These are phyloP conservation scores for Hycleus phaleratus DNA, from an alignment of 1,140 invertebrate genomes.

Conservation along the genomic window DNA sequence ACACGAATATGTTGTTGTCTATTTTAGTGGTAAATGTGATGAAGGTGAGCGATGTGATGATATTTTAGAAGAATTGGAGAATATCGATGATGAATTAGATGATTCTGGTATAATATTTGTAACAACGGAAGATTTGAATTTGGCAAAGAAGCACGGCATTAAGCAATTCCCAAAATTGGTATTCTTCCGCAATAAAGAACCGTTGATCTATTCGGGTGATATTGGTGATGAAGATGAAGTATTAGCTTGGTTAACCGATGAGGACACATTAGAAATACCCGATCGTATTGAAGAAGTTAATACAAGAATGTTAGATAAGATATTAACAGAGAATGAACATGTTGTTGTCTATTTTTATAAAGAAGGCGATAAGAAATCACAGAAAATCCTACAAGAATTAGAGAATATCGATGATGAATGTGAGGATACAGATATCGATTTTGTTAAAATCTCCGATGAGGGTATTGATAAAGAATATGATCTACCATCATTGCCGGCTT, in stretches of 20 bases:
- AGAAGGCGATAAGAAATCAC: constrained; percentile 82
- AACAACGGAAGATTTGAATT: constrained; percentile 73
- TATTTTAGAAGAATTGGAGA: constrained; percentile 79
- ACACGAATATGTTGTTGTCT: constrained; percentile 89
- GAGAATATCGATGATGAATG: constrained; percentile 94
- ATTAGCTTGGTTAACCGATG: constrained; percentile 83
- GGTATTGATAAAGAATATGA: constrained; percentile 85
- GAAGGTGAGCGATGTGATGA: constrained; percentile 78
- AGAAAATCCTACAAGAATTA: constrained; percentile 80
- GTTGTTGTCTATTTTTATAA: constrained; percentile 91
- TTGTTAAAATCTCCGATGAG: constrained; percentile 87
- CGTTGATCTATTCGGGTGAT: constrained; percentile 67
- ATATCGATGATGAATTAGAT: constrained; percentile 89
- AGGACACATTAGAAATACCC: constrained; percentile 83
- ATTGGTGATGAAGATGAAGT: constrained; percentile 86
- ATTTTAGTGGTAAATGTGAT: constrained; percentile 85
- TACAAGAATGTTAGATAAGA: constrained; percentile 82
- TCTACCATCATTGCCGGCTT: constrained; percentile 68
- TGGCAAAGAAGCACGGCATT: constrained; percentile 81
- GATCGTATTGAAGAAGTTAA: constrained; percentile 93
- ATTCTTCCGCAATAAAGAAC: constrained; percentile 86
- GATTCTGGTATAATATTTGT: constrained; percentile 91
- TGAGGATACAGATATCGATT: constrained; percentile 85
- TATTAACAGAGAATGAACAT: constrained; percentile 78
- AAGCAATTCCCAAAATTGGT: constrained; percentile 78